Percentiles rank a stretch among this genome's conserved stretches.
These are phyloP conservation scores for Atta cephalotes DNA, from an alignment of 1,140 invertebrate species.

Conservation along the genomic window DNA sequence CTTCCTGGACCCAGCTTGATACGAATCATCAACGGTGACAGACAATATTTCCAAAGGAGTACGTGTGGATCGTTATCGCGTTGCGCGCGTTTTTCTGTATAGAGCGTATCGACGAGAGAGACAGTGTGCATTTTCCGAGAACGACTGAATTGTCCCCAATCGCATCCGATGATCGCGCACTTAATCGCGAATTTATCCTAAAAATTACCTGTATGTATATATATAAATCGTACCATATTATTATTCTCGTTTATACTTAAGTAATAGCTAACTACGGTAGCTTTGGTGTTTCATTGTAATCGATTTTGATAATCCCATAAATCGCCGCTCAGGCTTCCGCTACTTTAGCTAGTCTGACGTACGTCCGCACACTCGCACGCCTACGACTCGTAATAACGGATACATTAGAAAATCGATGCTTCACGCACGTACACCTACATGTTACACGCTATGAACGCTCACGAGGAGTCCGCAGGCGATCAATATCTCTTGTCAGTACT, in stretches of 20 bases:
- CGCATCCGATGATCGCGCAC: neutral
- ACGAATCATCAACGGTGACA: neutral
- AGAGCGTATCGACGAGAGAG: constrained; percentile 15
- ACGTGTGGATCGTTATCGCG: neutral
- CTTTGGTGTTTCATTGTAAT: constrained; percentile 71
- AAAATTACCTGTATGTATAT: neutral
- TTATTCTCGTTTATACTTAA: constrained; percentile 33
- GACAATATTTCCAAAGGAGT: constrained; percentile 13
- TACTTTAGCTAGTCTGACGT: constrained; percentile 35
- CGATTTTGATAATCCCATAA: constrained; percentile 59
- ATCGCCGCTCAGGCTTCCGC: constrained; percentile 14
- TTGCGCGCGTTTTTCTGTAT: neutral
- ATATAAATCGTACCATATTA: constrained; percentile 30
- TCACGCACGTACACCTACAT: constrained; percentile 38
- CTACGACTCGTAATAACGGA: constrained; percentile 46
- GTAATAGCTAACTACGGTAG: constrained; percentile 67
- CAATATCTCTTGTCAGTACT: constrained; percentile 43
- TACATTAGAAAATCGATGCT: constrained; percentile 56
- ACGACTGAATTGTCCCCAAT: neutral
- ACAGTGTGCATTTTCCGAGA: neutral
- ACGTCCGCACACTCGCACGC: constrained; percentile 30
- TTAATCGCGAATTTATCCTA: constrained; percentile 30
- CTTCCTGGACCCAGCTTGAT: neutral
- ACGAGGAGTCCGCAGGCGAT: constrained; percentile 27
- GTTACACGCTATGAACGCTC: constrained; percentile 44